Evolutionary conservation across 2,888 invertebrate genomes (phyloP).

Genomic region (Idaea straminata): DNA sequence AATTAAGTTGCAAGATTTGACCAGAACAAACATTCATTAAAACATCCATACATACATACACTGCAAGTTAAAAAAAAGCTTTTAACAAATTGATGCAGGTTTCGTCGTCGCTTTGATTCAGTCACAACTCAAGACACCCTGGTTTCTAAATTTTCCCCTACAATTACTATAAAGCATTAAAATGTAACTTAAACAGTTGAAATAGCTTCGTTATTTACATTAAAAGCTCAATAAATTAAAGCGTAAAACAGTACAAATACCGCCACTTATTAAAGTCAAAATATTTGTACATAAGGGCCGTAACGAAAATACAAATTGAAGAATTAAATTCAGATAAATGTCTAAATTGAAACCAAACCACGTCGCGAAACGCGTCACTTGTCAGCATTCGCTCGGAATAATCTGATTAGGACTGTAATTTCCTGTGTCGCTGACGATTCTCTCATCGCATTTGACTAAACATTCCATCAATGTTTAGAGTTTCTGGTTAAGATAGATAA

Average conservation of each 20-base stretch:
- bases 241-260: background rate
- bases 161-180: background rate
- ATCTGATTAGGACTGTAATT: conserved; percentile 71
- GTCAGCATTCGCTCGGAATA: conserved; percentile 57
- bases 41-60: no score
- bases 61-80: no score
- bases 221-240: background rate
- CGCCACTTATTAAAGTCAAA: background rate
- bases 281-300: background rate
- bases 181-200: background rate
- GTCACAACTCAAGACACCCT: background rate
- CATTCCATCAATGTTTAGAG: conserved; percentile 27
- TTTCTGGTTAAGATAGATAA: background rate
- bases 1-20: no score
- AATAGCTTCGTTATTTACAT: background rate
- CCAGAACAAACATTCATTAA: no score
- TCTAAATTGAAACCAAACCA: conserved; percentile 31
- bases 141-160: background rate
- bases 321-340: conserved; percentile 26
- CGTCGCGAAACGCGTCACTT: conserved; percentile 42
- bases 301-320: conserved; percentile 10
- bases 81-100: no score
- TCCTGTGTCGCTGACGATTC: conserved; percentile 56
- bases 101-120: no score
- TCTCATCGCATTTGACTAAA: conserved; percentile 37